These are phyloP conservation scores for Beaufortia kweichowensis DNA, from an alignment of 2,113 vertebrate genomes.

Conservation along the genomic window DNA sequence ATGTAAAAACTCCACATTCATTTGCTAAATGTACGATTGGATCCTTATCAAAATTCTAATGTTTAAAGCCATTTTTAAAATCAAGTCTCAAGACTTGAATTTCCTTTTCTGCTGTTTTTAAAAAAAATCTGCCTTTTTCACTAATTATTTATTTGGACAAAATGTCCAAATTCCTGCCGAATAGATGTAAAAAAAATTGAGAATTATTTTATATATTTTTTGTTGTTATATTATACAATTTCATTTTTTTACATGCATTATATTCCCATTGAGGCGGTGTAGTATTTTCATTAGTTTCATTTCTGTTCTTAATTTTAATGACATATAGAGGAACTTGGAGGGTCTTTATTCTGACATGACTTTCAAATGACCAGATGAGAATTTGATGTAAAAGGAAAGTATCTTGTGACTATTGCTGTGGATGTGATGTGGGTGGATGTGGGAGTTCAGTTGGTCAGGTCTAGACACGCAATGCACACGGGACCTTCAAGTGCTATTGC, in stretches of 20 bases:
- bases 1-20: not conserved
- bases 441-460: slow-evolving; percentile 58
- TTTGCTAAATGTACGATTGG: too few species aligned
- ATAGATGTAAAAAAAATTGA: not conserved
- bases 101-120: too few species aligned
- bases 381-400: slow-evolving; percentile 50
- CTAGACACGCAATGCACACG: slow-evolving; percentile 72
- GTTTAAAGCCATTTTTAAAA: not conserved
- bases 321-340: not conserved
- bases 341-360: not conserved
- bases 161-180: not conserved
- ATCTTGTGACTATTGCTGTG: slow-evolving; percentile 53
- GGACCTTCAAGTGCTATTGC: slow-evolving; percentile 50
- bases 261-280: not conserved
- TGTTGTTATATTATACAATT: too few species aligned
- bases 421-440: slow-evolving; percentile 62
- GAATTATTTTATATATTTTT: not conserved
- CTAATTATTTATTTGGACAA: not conserved
- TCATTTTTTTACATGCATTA: not conserved
- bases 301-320: not conserved
- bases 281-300: not conserved
- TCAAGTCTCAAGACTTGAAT: too few species aligned
- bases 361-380: slow-evolving; percentile 8
- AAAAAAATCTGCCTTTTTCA: too few species aligned
- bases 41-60: not conserved